phyloP scores from a whole-genome alignment of 2,797 vertebrate genomes.

The Rhinophrynus dorsalis region DNA sequence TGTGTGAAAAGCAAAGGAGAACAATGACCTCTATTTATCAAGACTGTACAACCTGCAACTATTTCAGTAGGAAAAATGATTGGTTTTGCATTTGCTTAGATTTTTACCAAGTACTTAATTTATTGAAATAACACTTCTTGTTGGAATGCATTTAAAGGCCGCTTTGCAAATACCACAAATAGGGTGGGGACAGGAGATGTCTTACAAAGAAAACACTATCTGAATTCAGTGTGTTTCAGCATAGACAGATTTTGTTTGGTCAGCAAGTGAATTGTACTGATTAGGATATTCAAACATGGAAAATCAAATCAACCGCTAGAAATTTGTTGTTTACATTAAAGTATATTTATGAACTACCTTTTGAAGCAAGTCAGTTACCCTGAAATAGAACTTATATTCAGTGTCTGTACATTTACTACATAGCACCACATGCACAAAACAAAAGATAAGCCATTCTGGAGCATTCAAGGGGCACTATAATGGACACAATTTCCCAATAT shows the following conservation, averaged over 20 bases:
- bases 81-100: not conserved
- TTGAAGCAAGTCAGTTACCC: too few relatives aligned
- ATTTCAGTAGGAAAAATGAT: not conserved
- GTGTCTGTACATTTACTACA: too few relatives aligned
- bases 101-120: constrained; percentile 5
- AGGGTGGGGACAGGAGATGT: not conserved
- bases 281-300: too few relatives aligned
- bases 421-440: too few relatives aligned
- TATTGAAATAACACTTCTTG: constrained; percentile 16
- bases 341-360: too few relatives aligned
- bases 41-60: constrained; percentile 32
- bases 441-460: too few relatives aligned
- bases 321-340: too few relatives aligned
- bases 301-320: too few relatives aligned
- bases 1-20: constrained; percentile 54
- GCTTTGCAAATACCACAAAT: not conserved
- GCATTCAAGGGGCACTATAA: too few relatives aligned
- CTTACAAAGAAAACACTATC: not conserved
- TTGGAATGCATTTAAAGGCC: not conserved
- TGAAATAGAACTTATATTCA: too few relatives aligned
- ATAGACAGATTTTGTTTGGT: not conserved
- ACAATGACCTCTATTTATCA: constrained; percentile 60
- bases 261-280: not conserved
- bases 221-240: not conserved
- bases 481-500: too few relatives aligned